A percentile compares a stretch with the other conserved stretches of the same genome.
Evolutionary conservation across 2,797 vertebrate species (phyloP).

Genomic region (Sebastes wilsoni): DNA sequence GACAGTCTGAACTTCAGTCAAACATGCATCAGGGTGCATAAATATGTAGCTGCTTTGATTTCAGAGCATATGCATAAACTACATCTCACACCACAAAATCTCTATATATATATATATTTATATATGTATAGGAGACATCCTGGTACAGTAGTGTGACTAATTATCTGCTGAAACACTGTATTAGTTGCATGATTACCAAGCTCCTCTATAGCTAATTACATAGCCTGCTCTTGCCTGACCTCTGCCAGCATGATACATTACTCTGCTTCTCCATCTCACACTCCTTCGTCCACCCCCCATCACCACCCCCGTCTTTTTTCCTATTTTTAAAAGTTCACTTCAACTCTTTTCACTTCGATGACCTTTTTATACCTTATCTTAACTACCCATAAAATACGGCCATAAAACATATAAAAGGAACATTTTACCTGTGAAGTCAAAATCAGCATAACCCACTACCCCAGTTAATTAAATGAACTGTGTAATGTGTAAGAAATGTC

Average conservation of each 20-base stretch:
- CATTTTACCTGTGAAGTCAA: constrained; percentile 35
- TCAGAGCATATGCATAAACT: neutral
- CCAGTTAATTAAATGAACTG: constrained; percentile 55
- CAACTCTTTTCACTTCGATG: constrained; percentile 31
- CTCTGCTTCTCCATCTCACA: constrained; percentile 55
- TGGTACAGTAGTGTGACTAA: constrained; percentile 75
- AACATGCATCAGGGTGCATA: neutral
- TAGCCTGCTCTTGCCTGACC: constrained; percentile 75
- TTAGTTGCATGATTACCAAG: constrained; percentile 82
- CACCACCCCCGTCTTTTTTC: neutral
- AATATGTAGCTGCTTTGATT: constrained; percentile 15
- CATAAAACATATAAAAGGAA: constrained; percentile 45
- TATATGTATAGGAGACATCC: constrained; percentile 33
- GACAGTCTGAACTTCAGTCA: neutral
- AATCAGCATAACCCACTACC: constrained; percentile 49
- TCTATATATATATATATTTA: neutral
- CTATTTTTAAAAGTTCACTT: constrained; percentile 64
- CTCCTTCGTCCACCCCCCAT: constrained; percentile 11
- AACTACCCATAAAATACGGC: constrained; percentile 52
- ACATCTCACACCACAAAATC: constrained; percentile 3
- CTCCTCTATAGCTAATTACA: constrained; percentile 83
- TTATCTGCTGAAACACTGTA: constrained; percentile 79
- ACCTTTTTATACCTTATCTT: constrained; percentile 59
- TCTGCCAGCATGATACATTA: constrained; percentile 80
- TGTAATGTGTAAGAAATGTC: neutral